Base-by-base conservation (phyloP, 2,888 invertebrate species). In the Scaptomyza parva region DNA sequence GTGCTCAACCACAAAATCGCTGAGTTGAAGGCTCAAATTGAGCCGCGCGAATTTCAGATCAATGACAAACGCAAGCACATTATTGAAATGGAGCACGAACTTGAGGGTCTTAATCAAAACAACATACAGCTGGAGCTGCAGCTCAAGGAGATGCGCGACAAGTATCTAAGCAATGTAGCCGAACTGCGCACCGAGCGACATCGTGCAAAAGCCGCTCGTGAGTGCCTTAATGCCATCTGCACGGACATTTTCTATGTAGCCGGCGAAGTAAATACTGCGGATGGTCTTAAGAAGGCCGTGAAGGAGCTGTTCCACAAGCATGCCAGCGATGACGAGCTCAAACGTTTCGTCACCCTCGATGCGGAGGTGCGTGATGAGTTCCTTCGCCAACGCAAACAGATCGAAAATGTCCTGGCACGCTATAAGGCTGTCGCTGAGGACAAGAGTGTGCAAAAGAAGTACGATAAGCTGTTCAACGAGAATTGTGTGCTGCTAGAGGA, bases 1-100 rank as follows among this genome's bases (percentile, higher is more conserved):
- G 97, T 98, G 1, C 92, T 98, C 30, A 96, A 96, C 88, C 97
- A 97, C 89, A 97, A 97, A 91, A 97, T 98, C 63, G 95, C 95
- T 28, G 97, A 98, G 86, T 91, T 98, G 20, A 96, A 96, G 90
- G 95, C 95, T 86, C 95, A 96, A 92, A 96, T 98, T 86, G 96
- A 97, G 88, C 97, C 97, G 1, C 94, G 96, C 76, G 97, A 97
- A 88, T 94, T 95, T 70, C 96, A 96, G 86, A 97, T 98, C 78
- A 95, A 95, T 89, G 95, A 96, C 78, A 95, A 96, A 92, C 96
- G 96, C 82, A 93, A 95, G 67, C 96, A 97, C 89, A 96, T 96
- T 51, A 93, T 93, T 47, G 95, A 96, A 91, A 95, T 97, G 95
- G 97, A 97, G 90, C 94, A 94, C 41, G 97, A 97, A 79, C 91